phyloP scores from a whole-genome alignment of 2,113 vertebrate species.

The Heliornis fulica region DNA sequence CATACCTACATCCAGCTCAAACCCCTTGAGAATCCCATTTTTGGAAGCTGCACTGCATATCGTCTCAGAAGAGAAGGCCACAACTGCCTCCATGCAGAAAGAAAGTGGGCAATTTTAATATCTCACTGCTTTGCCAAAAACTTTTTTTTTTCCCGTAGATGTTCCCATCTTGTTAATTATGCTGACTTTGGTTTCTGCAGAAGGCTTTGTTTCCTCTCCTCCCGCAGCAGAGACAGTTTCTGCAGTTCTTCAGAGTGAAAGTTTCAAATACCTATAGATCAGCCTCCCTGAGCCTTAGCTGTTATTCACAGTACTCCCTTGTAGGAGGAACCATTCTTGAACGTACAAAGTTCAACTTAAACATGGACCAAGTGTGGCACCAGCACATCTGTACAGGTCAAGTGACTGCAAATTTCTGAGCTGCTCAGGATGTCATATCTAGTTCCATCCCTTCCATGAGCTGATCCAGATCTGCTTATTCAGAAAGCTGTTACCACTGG shows the following conservation, averaged over 20 bases:
- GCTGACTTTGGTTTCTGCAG: not conserved
- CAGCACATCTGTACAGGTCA: not conserved
- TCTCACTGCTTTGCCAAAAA: not conserved
- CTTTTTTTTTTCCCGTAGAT: not conserved
- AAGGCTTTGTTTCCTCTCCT: not conserved
- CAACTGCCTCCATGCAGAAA: too few relatives aligned
- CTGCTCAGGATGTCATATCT: too few relatives aligned
- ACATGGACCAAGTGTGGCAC: not conserved
- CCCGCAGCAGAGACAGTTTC: not conserved
- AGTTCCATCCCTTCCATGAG: not conserved
- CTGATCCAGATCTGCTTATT: not conserved
- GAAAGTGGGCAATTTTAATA: too few relatives aligned
- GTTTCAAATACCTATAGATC: not conserved
- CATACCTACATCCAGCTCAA: not conserved
- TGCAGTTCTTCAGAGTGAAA: not conserved
- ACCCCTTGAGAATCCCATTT: not conserved
- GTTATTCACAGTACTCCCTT: not conserved
- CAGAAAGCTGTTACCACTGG: not conserved
- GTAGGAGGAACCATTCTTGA: not conserved
- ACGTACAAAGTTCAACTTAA: not conserved
- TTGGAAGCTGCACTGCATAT: not conserved
- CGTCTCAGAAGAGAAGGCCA: not conserved
- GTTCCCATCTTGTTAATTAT: not conserved
- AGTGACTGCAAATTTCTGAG: not conserved
- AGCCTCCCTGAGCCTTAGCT: not conserved